Evolutionary conservation across 2,888 invertebrate genomes (phyloP).

Genomic region (Boloria euphrosyne): DNA sequence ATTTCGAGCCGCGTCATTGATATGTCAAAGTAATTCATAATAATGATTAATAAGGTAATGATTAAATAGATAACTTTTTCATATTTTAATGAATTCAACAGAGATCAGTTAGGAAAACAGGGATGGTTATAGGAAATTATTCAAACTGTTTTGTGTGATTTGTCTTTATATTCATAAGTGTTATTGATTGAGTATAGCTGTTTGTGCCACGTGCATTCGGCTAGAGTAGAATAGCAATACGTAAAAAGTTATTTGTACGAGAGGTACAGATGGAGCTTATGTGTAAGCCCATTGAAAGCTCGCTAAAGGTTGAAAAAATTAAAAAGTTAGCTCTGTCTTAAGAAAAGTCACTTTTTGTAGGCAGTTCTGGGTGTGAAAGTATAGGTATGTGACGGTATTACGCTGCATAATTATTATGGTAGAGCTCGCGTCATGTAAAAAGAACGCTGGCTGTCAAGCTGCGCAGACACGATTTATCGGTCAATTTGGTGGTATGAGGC

Average conservation of each 20-base stretch:
- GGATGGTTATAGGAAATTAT: conserved; percentile 76
- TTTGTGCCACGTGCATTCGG: conserved; percentile 64
- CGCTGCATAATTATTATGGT: conserved; percentile 5
- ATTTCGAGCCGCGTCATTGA: conserved; percentile 82
- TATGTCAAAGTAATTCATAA: conserved; percentile 82
- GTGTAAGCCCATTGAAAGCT: conserved; percentile 54
- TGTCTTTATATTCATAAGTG: conserved; percentile 76
- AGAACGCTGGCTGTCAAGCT: too few species aligned
- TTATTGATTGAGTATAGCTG: conserved; percentile 78
- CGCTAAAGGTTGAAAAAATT: conserved; percentile 75
- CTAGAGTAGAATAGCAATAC: conserved; percentile 68
- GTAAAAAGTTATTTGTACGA: conserved; percentile 51
- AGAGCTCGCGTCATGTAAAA: too few species aligned
- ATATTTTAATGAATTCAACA: conserved; percentile 70
- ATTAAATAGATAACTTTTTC: conserved; percentile 76
- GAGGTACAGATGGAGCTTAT: conserved; percentile 54
- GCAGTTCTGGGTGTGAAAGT: conserved; percentile 45
- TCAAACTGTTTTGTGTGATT: conserved; percentile 75
- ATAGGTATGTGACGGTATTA: conserved; percentile 41
- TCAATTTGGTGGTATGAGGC: too few species aligned
- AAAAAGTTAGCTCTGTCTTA: conserved; percentile 47
- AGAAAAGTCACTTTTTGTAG: conserved; percentile 40
- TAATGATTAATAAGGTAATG: conserved; percentile 78
- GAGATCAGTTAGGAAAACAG: conserved; percentile 81
- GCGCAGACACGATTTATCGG: too few species aligned